Percentiles rank a stretch among this genome's conserved stretches.
Conservation (phyloP, 1,140 invertebrate genomes). For the Phenacoccus solenopsis region DNA sequence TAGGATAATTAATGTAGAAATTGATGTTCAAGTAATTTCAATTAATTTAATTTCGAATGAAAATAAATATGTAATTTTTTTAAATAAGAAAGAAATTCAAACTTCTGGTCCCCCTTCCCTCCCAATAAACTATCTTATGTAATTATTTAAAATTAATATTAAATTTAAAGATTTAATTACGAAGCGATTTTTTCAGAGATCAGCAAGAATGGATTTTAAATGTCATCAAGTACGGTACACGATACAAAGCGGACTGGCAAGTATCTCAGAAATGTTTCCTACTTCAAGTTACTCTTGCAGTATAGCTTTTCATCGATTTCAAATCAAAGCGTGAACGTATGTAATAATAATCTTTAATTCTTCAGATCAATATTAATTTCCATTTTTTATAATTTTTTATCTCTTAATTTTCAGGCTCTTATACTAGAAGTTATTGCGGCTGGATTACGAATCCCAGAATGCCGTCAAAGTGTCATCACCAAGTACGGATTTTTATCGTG, state of each 20-base stretch:
- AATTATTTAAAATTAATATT: too few species aligned
- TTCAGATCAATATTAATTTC: background rate
- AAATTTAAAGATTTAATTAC: too few species aligned
- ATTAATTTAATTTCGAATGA: too few species aligned
- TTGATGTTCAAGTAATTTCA: too few species aligned
- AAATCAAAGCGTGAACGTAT: conserved; percentile 39
- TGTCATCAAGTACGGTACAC: conserved; percentile 50
- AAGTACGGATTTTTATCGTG: background rate
- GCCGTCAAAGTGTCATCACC: background rate
- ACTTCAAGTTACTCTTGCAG: conserved; percentile 44
- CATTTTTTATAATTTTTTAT: background rate
- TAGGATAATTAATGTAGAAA: too few species aligned
- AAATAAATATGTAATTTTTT: too few species aligned
- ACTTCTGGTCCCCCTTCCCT: too few species aligned
- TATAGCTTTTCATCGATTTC: conserved; percentile 37
- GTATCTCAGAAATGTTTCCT: conserved; percentile 42
- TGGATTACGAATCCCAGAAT: background rate
- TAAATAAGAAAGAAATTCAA: too few species aligned
- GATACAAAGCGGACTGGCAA: conserved; percentile 41
- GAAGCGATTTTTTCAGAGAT: too few species aligned
- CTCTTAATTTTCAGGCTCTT: conserved; percentile 1
- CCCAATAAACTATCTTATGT: too few species aligned
- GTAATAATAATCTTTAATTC: background rate
- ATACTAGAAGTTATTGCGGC: conserved; percentile 8
- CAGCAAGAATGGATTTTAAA: conserved; percentile 53